Conservation (phyloP, 2,113 vertebrate genomes). For the Ibidorhyncha struthersii region DNA sequence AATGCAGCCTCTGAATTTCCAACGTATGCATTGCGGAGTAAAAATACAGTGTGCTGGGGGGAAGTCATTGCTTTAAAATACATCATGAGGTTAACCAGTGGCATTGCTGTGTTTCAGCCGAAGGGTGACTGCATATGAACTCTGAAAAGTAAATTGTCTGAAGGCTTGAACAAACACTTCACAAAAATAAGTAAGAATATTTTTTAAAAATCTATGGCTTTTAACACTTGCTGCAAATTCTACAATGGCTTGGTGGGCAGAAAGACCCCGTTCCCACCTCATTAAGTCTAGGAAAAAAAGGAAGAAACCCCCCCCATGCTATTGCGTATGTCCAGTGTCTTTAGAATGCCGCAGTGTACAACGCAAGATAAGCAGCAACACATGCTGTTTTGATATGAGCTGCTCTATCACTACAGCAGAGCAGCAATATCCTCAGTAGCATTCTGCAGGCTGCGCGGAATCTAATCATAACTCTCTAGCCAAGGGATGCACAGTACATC, state of each 20-base stretch:
- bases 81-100: background rate
- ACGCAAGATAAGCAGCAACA: slow-evolving; percentile 17
- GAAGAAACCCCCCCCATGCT: background rate
- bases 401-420: slow-evolving; percentile 1
- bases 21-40: background rate
- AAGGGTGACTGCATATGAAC: background rate
- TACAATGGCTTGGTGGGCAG: background rate
- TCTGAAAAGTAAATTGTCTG: background rate
- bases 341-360: background rate
- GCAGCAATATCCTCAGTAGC: slow-evolving; percentile 8
- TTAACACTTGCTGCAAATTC: background rate
- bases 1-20: background rate
- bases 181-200: background rate
- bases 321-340: background rate
- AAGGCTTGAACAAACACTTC: background rate
- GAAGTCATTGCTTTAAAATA: background rate
- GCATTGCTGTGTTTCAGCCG: background rate
- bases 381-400: background rate
- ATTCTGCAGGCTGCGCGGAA: background rate
- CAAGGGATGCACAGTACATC: slow-evolving; percentile 18
- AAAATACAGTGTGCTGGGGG: accelerated
- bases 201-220: background rate
- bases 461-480: slow-evolving; percentile 38
- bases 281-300: background rate
- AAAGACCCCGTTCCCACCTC: background rate